Conservation (phyloP, 2,888 invertebrate species). For the Tetropium fuscum region DNA sequence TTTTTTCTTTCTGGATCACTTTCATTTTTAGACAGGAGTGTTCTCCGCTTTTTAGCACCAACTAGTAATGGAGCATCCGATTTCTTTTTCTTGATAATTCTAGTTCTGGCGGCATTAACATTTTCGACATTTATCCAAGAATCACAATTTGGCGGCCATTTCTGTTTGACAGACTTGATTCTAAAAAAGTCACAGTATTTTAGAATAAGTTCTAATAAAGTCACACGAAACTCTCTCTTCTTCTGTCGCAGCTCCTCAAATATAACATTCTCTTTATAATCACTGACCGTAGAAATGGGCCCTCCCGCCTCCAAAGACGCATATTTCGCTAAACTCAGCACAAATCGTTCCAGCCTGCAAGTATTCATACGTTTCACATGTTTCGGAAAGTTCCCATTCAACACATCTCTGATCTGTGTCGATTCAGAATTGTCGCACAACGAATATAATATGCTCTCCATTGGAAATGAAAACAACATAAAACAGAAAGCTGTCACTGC, state of each 20-base stretch:
- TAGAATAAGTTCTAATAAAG: constrained; percentile 37
- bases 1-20: neutral
- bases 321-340: constrained; percentile 45
- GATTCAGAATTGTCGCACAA: neutral
- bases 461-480: too few species aligned
- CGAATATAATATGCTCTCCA: constrained; percentile 13
- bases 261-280: constrained; percentile 47
- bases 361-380: constrained; percentile 35
- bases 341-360: constrained; percentile 41
- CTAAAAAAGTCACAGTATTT: constrained; percentile 31
- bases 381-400: constrained; percentile 33
- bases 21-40: constrained; percentile 14
- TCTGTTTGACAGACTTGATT: constrained; percentile 14
- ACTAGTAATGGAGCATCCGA: neutral
- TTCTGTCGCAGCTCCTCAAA: constrained; percentile 21
- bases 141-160: constrained; percentile 8
- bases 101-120: constrained; percentile 8
- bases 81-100: constrained; percentile 10
- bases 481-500: constrained; percentile 18
- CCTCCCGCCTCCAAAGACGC: constrained; percentile 22
- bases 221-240: constrained; percentile 21
- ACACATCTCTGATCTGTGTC: neutral
- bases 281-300: constrained; percentile 21
- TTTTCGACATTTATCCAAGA: constrained; percentile 26
- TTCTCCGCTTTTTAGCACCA: constrained; percentile 14